Conservation (phyloP, 2,888 invertebrate genomes). For the Cataglyphis albicans region DNA sequence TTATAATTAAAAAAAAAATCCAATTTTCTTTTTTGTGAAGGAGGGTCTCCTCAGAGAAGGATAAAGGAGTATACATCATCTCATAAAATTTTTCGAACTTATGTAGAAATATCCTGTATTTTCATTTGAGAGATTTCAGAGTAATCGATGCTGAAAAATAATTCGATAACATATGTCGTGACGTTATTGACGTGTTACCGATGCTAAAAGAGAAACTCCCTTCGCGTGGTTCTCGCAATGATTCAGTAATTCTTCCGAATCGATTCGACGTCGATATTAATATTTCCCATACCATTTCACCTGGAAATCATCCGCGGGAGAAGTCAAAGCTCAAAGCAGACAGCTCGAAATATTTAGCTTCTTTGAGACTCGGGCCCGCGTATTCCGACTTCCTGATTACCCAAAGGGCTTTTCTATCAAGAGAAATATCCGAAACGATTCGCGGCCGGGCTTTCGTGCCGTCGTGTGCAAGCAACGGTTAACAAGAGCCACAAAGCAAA, state of each 20-base stretch:
- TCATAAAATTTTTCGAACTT: no score
- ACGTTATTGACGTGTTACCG: constrained; percentile 6
- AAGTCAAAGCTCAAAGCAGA: constrained; percentile 44
- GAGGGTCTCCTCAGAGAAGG: no score
- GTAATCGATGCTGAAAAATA: background rate
- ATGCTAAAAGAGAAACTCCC: background rate
- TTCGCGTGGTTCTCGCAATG: background rate
- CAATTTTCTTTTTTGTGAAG: no score
- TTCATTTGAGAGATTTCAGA: background rate
- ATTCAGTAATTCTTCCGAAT: constrained; percentile 1
- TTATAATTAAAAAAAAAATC: no score
- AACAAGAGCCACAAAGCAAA: constrained; percentile 65
- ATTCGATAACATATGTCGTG: constrained; percentile 16
- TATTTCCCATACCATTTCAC: constrained; percentile 41
- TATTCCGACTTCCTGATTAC: constrained; percentile 43
- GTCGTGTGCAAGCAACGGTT: constrained; percentile 26
- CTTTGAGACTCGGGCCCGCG: constrained; percentile 36
- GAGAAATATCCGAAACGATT: constrained; percentile 50
- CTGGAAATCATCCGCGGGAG: constrained; percentile 22
- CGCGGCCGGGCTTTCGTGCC: constrained; percentile 12
- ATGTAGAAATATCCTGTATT: background rate
- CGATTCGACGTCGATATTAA: constrained; percentile 30
- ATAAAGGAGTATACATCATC: no score
- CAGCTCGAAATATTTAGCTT: constrained; percentile 45
- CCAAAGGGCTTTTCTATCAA: constrained; percentile 54